Conservation (phyloP, 2,113 vertebrate genomes). For the Mirza zaza region DNA sequence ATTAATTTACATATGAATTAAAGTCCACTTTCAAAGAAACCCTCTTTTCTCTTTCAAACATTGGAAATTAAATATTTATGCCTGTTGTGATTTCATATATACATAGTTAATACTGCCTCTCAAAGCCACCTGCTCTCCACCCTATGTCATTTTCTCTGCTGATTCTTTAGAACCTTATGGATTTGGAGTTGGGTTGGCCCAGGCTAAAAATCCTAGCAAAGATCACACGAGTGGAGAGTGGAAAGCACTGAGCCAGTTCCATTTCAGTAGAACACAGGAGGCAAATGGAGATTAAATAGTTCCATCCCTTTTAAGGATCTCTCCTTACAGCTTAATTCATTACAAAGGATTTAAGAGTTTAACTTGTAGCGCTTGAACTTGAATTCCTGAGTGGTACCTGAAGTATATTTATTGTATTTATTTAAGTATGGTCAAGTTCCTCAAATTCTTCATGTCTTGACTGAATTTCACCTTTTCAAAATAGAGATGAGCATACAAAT, state of each 20-base stretch:
- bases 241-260: background rate
- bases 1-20: constrained; percentile 74
- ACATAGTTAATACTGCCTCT: constrained; percentile 69
- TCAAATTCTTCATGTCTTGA: background rate
- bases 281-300: background rate
- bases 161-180: background rate
- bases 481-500: background rate
- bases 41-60: constrained; percentile 63
- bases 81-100: constrained; percentile 63
- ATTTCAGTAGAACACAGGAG: background rate
- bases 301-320: background rate
- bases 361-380: constrained; percentile 14
- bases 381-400: background rate
- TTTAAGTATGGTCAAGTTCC: background rate
- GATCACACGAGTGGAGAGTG: background rate
- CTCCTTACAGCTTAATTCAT: constrained; percentile 26
- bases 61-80: constrained; percentile 76
- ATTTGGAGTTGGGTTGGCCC: background rate
- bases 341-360: constrained; percentile 35
- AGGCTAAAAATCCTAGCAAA: background rate
- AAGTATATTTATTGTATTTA: constrained; percentile 23
- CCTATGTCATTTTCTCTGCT: constrained; percentile 23
- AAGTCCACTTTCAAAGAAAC: constrained; percentile 60
- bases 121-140: constrained; percentile 61
- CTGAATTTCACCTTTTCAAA: constrained; percentile 34